A percentile compares a stretch with the other conserved stretches of the same genome.
These are phyloP conservation scores for Xanthostigma xanthostigma DNA, from an alignment of 2,888 invertebrate genomes.

Conservation along the genomic window DNA sequence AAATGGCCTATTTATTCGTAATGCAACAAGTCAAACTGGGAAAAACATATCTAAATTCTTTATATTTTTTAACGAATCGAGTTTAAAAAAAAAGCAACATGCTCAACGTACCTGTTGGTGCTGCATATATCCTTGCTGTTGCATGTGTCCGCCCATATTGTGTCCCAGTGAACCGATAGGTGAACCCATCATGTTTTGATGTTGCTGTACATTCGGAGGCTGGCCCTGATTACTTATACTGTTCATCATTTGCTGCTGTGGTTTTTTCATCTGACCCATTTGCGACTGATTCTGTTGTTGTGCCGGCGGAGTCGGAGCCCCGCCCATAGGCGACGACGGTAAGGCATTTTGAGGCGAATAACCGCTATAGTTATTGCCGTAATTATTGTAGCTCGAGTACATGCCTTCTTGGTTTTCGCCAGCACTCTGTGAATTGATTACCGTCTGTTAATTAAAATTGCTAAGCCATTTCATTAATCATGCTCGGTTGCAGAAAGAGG, in stretches of 20 bases:
- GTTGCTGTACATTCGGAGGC: conserved; percentile 19
- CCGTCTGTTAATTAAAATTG: too few relatives aligned
- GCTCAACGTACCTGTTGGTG: conserved; percentile 23
- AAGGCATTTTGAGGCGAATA: conserved; percentile 32
- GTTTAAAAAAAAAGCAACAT: background rate
- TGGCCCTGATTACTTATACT: conserved; percentile 25
- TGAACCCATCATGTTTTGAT: conserved; percentile 31
- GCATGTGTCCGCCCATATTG: conserved; percentile 23
- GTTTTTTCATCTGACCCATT: conserved; percentile 6
- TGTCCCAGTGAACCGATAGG: conserved; percentile 25
- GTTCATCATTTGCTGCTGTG: conserved; percentile 27
- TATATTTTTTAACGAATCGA: too few relatives aligned
- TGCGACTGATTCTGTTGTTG: conserved; percentile 16
- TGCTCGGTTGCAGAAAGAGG: too few relatives aligned
- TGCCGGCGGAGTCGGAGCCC: conserved; percentile 24
- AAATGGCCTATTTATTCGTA: too few relatives aligned
- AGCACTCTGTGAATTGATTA: conserved; percentile 24
- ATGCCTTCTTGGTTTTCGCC: conserved; percentile 32
- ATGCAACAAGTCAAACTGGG: too few relatives aligned
- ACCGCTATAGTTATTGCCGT: conserved; percentile 26
- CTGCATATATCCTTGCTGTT: conserved; percentile 32
- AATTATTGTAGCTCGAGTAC: conserved; percentile 31
- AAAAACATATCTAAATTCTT: too few relatives aligned
- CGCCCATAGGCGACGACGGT: conserved; percentile 31
- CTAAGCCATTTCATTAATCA: too few relatives aligned